A percentile compares a stretch with the other conserved stretches of the same genome.
Conservation (phyloP, 2,888 invertebrate genomes). For the Caenorhabditis angaria region DNA sequence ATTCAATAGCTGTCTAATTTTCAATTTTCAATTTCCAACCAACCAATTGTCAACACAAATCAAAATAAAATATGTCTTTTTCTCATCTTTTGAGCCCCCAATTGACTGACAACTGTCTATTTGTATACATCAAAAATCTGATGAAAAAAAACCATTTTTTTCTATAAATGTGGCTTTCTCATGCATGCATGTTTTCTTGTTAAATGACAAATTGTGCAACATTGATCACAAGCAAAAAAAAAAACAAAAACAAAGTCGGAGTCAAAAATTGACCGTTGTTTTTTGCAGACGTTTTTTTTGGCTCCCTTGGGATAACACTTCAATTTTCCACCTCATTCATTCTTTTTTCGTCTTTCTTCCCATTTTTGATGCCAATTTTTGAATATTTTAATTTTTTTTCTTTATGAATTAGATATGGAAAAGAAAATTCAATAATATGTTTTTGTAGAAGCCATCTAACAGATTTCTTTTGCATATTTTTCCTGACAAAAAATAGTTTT, state of each 20-base stretch:
- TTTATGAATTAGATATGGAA: no score
- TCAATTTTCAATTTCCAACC: no score
- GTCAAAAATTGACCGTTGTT: neutral
- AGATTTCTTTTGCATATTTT: neutral
- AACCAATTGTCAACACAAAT: neutral
- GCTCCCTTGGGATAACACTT: neutral
- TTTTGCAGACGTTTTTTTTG: neutral
- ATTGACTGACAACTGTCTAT: slow-evolving; percentile 4
- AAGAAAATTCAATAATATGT: no score
- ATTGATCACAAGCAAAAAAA: neutral
- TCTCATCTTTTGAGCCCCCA: no score
- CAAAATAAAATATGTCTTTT: no score
- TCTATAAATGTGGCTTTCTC: neutral
- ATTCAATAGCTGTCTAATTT: no score
- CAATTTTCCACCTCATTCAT: neutral
- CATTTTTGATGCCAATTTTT: neutral
- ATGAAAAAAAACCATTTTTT: neutral
- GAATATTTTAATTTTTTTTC: no score
- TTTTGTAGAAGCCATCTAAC: no score
- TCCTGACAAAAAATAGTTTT: neutral
- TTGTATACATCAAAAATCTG: neutral
- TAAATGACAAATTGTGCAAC: neutral
- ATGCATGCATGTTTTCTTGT: neutral
- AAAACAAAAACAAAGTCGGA: neutral
- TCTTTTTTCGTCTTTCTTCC: neutral